phyloP scores from a whole-genome alignment of 1,140 invertebrate species.

The Aleiodes sp. region DNA sequence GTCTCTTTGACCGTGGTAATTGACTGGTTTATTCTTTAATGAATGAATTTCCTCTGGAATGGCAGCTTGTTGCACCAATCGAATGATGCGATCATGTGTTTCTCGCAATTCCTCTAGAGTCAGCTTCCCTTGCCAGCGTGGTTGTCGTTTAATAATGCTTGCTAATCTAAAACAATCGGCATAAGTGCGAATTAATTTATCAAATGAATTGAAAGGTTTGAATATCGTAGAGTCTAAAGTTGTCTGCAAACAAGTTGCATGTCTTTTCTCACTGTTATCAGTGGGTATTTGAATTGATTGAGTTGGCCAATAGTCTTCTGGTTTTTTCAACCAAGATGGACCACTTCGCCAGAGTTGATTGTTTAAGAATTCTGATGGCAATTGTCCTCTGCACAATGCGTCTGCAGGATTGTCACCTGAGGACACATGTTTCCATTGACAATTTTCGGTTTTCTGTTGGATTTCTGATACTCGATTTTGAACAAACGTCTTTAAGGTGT shows the following conservation, averaged over 20 bases:
- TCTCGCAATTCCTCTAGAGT: background rate
- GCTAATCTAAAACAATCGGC: background rate
- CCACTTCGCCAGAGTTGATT: background rate
- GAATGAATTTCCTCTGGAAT: background rate
- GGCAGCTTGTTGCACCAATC: background rate
- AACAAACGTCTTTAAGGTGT: conserved; percentile 9
- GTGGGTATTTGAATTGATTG: background rate
- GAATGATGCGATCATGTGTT: background rate
- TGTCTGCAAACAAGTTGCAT: background rate
- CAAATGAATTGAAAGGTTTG: background rate
- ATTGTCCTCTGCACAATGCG: background rate
- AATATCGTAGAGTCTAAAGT: background rate
- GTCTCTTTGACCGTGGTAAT: background rate
- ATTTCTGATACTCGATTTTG: conserved; percentile 15
- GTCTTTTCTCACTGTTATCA: background rate
- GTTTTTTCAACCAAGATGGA: conserved; percentile 7
- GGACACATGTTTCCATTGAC: background rate
- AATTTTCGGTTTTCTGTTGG: background rate
- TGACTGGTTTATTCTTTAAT: background rate
- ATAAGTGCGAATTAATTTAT: background rate
- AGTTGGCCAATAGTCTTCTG: background rate
- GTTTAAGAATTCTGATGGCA: background rate
- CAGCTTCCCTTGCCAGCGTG: background rate
- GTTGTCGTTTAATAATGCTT: background rate
- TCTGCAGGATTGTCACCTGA: conserved; percentile 16